Evolutionary conservation across 2,888 invertebrate genomes (phyloP).

Genomic region (Isoperla grammatica): DNA sequence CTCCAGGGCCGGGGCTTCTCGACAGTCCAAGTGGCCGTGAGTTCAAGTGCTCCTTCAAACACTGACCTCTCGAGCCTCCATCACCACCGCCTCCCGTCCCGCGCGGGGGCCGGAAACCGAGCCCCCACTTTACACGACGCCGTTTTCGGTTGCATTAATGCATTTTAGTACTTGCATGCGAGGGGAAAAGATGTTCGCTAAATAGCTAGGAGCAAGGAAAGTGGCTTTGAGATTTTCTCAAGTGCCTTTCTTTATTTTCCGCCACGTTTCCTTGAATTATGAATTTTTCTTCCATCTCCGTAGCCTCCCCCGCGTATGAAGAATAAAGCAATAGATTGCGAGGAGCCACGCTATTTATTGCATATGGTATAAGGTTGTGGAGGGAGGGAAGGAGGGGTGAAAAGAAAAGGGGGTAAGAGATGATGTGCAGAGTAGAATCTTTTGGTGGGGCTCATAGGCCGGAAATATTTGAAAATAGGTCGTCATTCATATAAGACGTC

Average conservation of each 20-base stretch:
- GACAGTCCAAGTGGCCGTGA: no score
- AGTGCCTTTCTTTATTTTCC: background rate
- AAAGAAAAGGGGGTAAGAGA: background rate
- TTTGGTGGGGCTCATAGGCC: background rate
- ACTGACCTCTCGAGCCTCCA: no score
- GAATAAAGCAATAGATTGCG: background rate
- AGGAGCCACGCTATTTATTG: constrained; percentile 19
- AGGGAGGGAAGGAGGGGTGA: background rate
- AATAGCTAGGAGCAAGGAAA: background rate
- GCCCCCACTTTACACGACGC: no score
- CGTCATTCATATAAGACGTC: constrained; percentile 27
- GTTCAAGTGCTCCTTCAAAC: no score
- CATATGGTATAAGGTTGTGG: background rate
- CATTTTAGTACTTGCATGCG: no score
- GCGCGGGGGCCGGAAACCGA: no score
- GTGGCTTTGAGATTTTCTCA: constrained; percentile 18
- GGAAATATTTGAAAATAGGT: constrained; percentile 24
- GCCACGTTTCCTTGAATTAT: constrained; percentile 16
- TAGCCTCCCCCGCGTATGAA: background rate
- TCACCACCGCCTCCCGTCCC: no score
- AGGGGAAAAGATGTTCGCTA: background rate
- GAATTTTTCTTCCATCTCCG: constrained; percentile 17
- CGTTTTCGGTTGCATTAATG: no score
- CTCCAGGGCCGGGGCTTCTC: no score
- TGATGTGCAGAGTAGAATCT: constrained; percentile 12